Evolutionary conservation across 1,140 invertebrate species (phyloP), one percentile per base, ranked within the genome.

Genomic region (Tetranychus urticae): DNA sequence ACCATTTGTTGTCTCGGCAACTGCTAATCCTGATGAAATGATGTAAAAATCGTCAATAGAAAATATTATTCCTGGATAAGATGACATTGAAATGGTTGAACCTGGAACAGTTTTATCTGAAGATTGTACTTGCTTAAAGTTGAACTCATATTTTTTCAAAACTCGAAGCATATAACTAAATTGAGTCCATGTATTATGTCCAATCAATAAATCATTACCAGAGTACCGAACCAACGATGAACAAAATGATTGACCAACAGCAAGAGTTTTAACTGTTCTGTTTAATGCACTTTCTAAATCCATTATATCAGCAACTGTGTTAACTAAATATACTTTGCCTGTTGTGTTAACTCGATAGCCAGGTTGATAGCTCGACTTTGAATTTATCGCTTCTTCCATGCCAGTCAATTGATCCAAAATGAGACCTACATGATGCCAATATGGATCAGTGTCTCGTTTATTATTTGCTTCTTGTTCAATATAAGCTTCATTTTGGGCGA

Each of bases 361-460:
- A 33, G 13, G 13, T 7, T 14, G 36, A 31, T 57, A 14, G 7
- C 34, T 39, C 10, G 14, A 14, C 1, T 7, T 35, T 8, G 56
- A n/a, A 1, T n/a, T n/a, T 7, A 57, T 14, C 0, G 56, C 56
- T 14, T 57, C 56, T 47, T 71, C 68, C 4, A 79, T 59, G 8
- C 78, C 77, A 62, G 70, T 69, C 12, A 77, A 62, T 68, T 79
- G 77, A 23, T 71, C 65, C 48, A 76, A 69, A 42, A 74, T 72
- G 39, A 77, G 66, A 50, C 71, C 70, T n/a, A 78, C 83, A 72
- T 87, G 84, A 71, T 86, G 80, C 85, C 85, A 87, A 70, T 81
- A 85, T n/a, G 80, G 75, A 69, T 83, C 79, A 50, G 70, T 70
- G 46, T 71, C 64, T 58, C 73, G 71, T 31, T 70, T 68, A 34